phyloP scores from a whole-genome alignment of 1,140 invertebrate species.

The Contarinia nasturtii region DNA sequence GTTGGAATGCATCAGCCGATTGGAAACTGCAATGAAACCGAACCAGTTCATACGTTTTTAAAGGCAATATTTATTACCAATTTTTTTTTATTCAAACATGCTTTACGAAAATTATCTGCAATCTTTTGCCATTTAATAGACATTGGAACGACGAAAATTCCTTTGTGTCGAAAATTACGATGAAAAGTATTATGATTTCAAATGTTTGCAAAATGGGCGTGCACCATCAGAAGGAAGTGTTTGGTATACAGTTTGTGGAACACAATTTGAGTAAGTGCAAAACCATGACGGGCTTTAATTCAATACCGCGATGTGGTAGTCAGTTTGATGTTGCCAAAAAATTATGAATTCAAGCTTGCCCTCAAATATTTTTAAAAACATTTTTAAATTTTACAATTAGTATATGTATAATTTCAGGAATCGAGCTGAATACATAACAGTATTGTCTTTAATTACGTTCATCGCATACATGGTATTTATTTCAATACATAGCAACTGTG shows the following conservation, averaged over 20 bases:
- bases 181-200: conserved; percentile 57
- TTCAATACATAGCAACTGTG: background rate
- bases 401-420: conserved; percentile 26
- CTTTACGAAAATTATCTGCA: too few species aligned
- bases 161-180: conserved; percentile 51
- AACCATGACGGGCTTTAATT: too few species aligned
- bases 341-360: too few species aligned
- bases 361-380: too few species aligned
- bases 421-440: conserved; percentile 42
- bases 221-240: conserved; percentile 27
- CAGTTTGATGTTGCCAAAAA: too few species aligned
- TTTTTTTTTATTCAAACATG: too few species aligned
- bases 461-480: conserved; percentile 30
- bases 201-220: conserved; percentile 31
- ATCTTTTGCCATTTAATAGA: conserved; percentile 33
- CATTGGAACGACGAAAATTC: conserved; percentile 48
- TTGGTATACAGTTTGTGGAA: conserved; percentile 70
- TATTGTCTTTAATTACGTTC: conserved; percentile 31
- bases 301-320: too few species aligned
- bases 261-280: conserved; percentile 37
- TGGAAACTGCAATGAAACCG: conserved; percentile 45
- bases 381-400: too few species aligned
- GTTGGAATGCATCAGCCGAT: conserved; percentile 54
- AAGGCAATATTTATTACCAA: too few species aligned
- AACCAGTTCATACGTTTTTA: conserved; percentile 29